phyloP scores from a whole-genome alignment of 2,888 invertebrate species.

The Drosophila kambysellisi region DNA sequence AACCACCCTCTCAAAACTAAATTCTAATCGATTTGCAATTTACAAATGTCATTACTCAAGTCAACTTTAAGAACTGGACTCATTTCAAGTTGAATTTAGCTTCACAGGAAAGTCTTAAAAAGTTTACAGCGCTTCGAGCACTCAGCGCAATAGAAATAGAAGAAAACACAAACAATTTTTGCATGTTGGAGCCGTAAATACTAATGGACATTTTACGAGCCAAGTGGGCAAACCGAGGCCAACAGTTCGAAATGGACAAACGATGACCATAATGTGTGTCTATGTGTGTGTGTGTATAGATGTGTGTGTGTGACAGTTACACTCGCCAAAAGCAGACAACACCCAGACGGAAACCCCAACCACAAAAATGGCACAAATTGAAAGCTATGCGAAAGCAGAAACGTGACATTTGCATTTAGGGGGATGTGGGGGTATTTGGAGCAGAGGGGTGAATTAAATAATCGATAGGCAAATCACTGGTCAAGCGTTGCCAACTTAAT shows the following conservation, averaged over 20 bases:
- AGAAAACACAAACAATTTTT: slow-evolving; percentile 58
- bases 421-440: too few species aligned
- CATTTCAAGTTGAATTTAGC: slow-evolving; percentile 2
- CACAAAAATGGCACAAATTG: slow-evolving; percentile 15
- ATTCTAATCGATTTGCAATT: neutral
- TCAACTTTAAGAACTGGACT: slow-evolving; percentile 1
- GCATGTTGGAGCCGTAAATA: slow-evolving; percentile 78
- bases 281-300: neutral
- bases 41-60: slow-evolving; percentile 1
- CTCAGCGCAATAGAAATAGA: slow-evolving; percentile 33
- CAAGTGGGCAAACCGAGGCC: slow-evolving; percentile 22
- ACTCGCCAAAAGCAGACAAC: slow-evolving; percentile 37
- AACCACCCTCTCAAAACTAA: neutral
- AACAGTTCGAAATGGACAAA: slow-evolving; percentile 37
- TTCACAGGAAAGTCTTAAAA: slow-evolving; percentile 46
- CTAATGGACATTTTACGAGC: slow-evolving; percentile 84
- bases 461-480: slow-evolving; percentile 7
- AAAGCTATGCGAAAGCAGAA: slow-evolving; percentile 10
- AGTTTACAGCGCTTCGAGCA: slow-evolving; percentile 59
- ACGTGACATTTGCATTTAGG: slow-evolving; percentile 81
- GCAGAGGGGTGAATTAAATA: neutral
- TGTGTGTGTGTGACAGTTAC: slow-evolving; percentile 26
- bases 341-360: slow-evolving; percentile 19
- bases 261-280: slow-evolving; percentile 21
- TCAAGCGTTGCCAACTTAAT: neutral